Conservation (phyloP, 2,113 vertebrate genomes). For the Euleptes europaea region DNA sequence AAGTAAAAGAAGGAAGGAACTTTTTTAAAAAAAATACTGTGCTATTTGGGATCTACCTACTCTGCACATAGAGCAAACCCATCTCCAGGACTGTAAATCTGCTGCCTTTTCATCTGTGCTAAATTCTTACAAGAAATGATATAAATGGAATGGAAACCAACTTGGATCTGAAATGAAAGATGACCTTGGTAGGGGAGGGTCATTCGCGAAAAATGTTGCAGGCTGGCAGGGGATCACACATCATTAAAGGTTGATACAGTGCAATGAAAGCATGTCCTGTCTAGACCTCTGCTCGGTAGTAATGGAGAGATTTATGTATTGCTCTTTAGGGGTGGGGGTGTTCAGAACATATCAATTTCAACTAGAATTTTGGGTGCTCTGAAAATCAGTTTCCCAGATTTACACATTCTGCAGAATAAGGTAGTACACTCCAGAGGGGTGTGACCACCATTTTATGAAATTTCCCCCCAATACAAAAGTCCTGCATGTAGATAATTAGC, state of each 20-base stretch:
- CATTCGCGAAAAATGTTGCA: neutral
- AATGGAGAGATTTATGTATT: neutral
- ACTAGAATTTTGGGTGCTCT: neutral
- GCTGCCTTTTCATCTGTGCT: neutral
- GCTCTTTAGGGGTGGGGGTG: neutral
- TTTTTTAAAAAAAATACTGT: neutral
- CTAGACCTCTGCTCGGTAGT: neutral
- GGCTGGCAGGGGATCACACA: neutral
- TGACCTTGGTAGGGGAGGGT: neutral
- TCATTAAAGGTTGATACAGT: neutral
- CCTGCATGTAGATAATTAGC: neutral
- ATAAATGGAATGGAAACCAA: neutral
- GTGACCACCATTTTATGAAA: neutral
- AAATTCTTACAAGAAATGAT: conserved; percentile 9
- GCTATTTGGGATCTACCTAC: neutral
- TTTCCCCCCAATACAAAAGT: neutral
- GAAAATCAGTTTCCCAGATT: neutral
- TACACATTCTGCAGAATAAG: neutral
- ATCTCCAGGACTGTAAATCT: neutral
- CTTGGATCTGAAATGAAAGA: conserved; percentile 5
- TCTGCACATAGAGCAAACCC: neutral
- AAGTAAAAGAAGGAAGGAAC: neutral
- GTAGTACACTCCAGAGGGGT: neutral
- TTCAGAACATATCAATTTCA: neutral
- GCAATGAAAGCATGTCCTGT: neutral